Evolutionary conservation across 2,888 invertebrate genomes (phyloP).

Genomic region (Opisthograptis luteolata): DNA sequence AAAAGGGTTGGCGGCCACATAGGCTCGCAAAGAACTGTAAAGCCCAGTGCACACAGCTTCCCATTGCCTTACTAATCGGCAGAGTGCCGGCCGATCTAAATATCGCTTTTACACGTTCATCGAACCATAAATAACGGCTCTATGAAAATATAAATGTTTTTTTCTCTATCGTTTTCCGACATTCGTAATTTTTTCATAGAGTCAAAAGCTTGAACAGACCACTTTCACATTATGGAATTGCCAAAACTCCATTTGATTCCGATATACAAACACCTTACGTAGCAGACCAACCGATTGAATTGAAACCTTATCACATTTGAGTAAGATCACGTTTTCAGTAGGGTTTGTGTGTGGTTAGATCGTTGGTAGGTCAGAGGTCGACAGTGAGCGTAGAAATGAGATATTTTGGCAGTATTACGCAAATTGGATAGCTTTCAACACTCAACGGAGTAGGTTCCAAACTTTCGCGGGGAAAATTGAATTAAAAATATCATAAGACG

Average conservation of each 20-base stretch:
- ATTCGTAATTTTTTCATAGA: slow-evolving; percentile 82
- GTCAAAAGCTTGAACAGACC: slow-evolving; percentile 85
- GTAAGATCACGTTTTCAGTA: slow-evolving; percentile 41
- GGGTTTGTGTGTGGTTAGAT: slow-evolving; percentile 40
- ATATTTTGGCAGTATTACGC: slow-evolving; percentile 85
- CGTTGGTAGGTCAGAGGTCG: slow-evolving; percentile 47
- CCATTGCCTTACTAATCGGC: slow-evolving; percentile 78
- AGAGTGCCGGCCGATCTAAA: slow-evolving; percentile 79
- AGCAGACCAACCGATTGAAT: slow-evolving; percentile 30
- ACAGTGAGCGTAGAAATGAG: slow-evolving; percentile 83
- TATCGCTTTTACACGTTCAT: slow-evolving; percentile 80
- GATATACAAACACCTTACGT: slow-evolving; percentile 52
- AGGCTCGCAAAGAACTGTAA: slow-evolving; percentile 60
- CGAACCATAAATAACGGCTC: slow-evolving; percentile 82
- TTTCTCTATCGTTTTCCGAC: slow-evolving; percentile 82
- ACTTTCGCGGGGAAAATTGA: slow-evolving; percentile 83
- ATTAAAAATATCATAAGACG: slow-evolving; percentile 84
- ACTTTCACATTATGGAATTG: slow-evolving; percentile 85
- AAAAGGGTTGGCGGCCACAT: slow-evolving; percentile 66
- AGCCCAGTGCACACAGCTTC: slow-evolving; percentile 55
- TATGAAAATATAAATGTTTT: slow-evolving; percentile 83
- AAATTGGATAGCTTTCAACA: slow-evolving; percentile 85
- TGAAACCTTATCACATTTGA: slow-evolving; percentile 36
- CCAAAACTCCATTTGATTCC: slow-evolving; percentile 78
- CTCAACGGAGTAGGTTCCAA: slow-evolving; percentile 83